Evolutionary conservation across 35 echinoderm and acorn worm genomes (phyloP).

Genomic region (Ophioderma brevispina): DNA sequence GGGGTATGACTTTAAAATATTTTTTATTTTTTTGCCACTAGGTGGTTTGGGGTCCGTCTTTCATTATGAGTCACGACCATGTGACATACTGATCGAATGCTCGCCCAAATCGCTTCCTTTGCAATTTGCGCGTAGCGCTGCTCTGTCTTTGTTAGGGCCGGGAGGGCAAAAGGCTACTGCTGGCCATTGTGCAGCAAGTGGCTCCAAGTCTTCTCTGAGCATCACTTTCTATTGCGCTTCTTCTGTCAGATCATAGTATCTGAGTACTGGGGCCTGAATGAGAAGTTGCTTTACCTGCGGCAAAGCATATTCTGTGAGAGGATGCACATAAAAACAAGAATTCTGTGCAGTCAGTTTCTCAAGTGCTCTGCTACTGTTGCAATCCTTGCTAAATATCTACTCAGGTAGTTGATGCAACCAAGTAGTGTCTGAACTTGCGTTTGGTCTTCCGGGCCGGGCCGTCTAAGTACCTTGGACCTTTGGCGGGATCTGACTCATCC

Average conservation of each 20-base stretch:
- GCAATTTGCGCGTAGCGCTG: slow-evolving; percentile 49
- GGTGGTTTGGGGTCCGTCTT: slow-evolving; percentile 72
- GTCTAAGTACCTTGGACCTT: slow-evolving; percentile 44
- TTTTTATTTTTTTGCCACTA: too few species aligned
- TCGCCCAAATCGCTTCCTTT: slow-evolving; percentile 19
- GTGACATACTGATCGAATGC: slow-evolving; percentile 66
- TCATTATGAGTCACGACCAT: not conserved
- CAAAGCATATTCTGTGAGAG: slow-evolving; percentile 29
- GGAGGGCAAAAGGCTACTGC: slow-evolving; percentile 32
- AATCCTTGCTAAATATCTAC: slow-evolving; percentile 59
- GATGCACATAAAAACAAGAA: not conserved
- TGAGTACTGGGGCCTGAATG: slow-evolving; percentile 32
- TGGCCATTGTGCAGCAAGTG: slow-evolving; percentile 37
- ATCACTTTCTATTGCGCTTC: slow-evolving; percentile 54
- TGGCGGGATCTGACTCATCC: slow-evolving; percentile 26
- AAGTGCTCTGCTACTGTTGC: slow-evolving; percentile 54
- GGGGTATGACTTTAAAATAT: slow-evolving; percentile 41
- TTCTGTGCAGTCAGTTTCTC: slow-evolving; percentile 34
- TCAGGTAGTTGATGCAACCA: slow-evolving; percentile 58
- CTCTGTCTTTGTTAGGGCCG: slow-evolving; percentile 31
- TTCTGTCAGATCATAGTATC: slow-evolving; percentile 53
- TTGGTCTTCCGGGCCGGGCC: slow-evolving; percentile 32
- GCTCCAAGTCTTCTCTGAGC: slow-evolving; percentile 42
- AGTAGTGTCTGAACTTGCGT: slow-evolving; percentile 48
- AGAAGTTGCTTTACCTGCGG: slow-evolving; percentile 22